These are phyloP conservation scores for Agrochola lychnidis DNA, from an alignment of 2,888 invertebrate species.

Conservation along the genomic window DNA sequence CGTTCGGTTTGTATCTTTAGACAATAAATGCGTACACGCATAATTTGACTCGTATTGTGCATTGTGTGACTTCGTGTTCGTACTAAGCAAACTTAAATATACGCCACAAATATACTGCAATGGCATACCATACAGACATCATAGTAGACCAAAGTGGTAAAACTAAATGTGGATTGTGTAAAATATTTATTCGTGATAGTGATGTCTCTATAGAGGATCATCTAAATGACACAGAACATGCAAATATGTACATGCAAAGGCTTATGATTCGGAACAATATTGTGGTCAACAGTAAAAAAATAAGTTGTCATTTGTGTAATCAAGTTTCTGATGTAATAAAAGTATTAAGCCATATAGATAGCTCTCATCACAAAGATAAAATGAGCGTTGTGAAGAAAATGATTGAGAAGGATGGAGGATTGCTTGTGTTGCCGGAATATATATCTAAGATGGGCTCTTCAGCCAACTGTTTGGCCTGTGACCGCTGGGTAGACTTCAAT, in stretches of 20 bases:
- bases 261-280: conserved; percentile 72
- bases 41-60: neutral
- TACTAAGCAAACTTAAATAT: neutral
- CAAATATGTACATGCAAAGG: conserved; percentile 64
- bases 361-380: conserved; percentile 60
- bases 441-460: conserved; percentile 37
- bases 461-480: conserved; percentile 72
- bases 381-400: conserved; percentile 61
- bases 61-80: neutral
- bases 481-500: conserved; percentile 64
- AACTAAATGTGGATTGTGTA: conserved; percentile 73
- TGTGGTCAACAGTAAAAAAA: conserved; percentile 41
- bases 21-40: conserved; percentile 3
- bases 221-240: conserved; percentile 67
- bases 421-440: conserved; percentile 69
- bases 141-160: conserved; percentile 62
- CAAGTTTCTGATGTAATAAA: conserved; percentile 45
- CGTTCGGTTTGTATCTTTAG: neutral
- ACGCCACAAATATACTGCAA: neutral
- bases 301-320: conserved; percentile 70
- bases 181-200: conserved; percentile 63
- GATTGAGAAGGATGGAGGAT: conserved; percentile 71
- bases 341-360: conserved; percentile 67
- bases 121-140: conserved; percentile 73
- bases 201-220: conserved; percentile 68